A percentile compares a stretch with the other conserved stretches of the same genome.
These are phyloP conservation scores for Polia nebulosa DNA, from an alignment of 2,888 invertebrate species.

Conservation along the genomic window DNA sequence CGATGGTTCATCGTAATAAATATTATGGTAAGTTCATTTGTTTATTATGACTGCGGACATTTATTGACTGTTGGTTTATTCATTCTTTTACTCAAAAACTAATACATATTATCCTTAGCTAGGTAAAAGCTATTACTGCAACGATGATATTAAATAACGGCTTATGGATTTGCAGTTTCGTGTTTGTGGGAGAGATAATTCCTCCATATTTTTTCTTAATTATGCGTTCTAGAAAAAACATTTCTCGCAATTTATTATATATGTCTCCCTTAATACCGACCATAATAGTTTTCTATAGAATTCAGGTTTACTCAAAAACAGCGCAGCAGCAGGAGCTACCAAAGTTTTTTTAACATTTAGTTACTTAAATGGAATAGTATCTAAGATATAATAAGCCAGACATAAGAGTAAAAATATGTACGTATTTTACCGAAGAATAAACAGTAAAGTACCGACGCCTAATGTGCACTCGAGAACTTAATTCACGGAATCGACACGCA, in stretches of 20 bases:
- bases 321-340: neutral
- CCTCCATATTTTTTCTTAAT: neutral
- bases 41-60: conserved; percentile 47
- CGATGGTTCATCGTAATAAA: conserved; percentile 81
- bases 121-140: neutral
- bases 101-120: neutral
- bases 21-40: conserved; percentile 81
- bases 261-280: neutral
- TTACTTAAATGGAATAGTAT: neutral
- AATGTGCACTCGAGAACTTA: conserved; percentile 40
- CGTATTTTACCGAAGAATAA: conserved; percentile 2
- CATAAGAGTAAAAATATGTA: neutral
- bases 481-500: conserved; percentile 49
- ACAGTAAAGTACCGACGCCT: neutral
- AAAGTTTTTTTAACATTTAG: neutral
- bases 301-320: neutral
- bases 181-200: too few species aligned
- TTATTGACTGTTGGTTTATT: neutral
- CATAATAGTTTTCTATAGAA: neutral
- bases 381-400: neutral
- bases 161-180: neutral
- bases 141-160: neutral
- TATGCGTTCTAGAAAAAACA: neutral
- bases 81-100: neutral
- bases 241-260: neutral